Evolutionary conservation across 1,140 invertebrate species (phyloP).

Genomic region (Brachionus sp.): DNA sequence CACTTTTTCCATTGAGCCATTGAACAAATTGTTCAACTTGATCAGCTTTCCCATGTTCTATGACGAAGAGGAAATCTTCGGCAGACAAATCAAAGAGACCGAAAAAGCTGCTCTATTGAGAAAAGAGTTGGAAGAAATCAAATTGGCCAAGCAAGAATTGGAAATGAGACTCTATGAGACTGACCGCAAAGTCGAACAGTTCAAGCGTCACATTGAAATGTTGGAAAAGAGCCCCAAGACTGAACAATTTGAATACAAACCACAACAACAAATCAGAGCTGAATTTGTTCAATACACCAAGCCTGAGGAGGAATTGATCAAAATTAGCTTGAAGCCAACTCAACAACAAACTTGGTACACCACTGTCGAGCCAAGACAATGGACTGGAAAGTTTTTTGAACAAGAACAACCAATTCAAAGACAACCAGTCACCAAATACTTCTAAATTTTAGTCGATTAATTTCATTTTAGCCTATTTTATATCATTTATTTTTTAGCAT

Average conservation of each 20-base stretch:
- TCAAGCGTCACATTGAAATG: slow-evolving; percentile 14
- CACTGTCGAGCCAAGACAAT: slow-evolving; percentile 16
- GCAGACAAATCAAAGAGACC: not conserved
- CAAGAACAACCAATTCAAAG: slow-evolving; percentile 19
- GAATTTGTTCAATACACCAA: slow-evolving; percentile 28
- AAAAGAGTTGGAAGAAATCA: slow-evolving; percentile 15
- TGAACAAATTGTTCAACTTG: slow-evolving; percentile 11
- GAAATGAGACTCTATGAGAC: slow-evolving; percentile 36
- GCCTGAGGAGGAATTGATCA: slow-evolving; percentile 27
- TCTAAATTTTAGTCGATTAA: not conserved
- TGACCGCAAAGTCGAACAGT: slow-evolving; percentile 17
- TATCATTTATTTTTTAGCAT: not conserved
- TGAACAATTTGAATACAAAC: not conserved
- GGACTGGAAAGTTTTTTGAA: not conserved
- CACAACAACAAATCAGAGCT: slow-evolving; percentile 9
- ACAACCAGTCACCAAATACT: slow-evolving; percentile 32
- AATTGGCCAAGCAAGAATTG: slow-evolving; percentile 8
- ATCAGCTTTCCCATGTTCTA: slow-evolving; percentile 10
- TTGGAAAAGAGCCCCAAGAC: not conserved
- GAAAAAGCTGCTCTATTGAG: slow-evolving; percentile 14
- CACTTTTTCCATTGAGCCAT: not conserved
- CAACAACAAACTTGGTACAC: slow-evolving; percentile 34
- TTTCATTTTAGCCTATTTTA: not conserved
- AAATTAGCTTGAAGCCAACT: slow-evolving; percentile 14
- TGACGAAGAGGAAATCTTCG: slow-evolving; percentile 28